Percentiles rank a stretch among this genome's conserved stretches.
phyloP scores from a whole-genome alignment of 2,113 vertebrate species.

The Thymallus thymallus region DNA sequence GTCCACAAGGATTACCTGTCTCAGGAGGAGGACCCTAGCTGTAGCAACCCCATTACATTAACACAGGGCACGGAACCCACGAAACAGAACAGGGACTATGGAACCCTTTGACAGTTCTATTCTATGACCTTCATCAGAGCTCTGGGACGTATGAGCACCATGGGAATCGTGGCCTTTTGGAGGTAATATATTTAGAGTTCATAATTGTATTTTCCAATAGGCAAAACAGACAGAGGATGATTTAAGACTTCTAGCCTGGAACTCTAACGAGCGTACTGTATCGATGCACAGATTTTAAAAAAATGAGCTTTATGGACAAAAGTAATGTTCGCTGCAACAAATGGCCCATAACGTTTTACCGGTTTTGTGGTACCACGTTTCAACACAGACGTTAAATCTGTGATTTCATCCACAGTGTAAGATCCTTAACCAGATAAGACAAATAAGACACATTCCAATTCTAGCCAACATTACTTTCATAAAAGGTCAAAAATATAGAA shows the following conservation, averaged over 20 bases:
- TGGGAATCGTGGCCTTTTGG: constrained; percentile 38
- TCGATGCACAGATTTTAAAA: not conserved
- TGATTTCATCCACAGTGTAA: not conserved
- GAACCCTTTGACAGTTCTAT: constrained; percentile 43
- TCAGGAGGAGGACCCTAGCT: too few relatives aligned
- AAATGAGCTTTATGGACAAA: not conserved
- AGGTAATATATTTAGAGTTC: constrained; percentile 56
- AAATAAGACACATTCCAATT: not conserved
- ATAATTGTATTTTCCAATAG: constrained; percentile 27
- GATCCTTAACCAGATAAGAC: not conserved
- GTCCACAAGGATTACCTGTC: too few relatives aligned
- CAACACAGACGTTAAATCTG: not conserved
- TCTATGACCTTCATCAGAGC: constrained; percentile 58
- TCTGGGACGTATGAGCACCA: constrained; percentile 26
- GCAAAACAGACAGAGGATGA: not conserved
- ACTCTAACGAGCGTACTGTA: not conserved
- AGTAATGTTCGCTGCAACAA: not conserved
- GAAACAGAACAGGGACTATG: constrained; percentile 6
- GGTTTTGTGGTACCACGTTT: not conserved
- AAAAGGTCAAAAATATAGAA: too few relatives aligned
- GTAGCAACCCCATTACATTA: too few relatives aligned
- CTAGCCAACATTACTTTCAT: too few relatives aligned
- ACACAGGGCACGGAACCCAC: too few relatives aligned
- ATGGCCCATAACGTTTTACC: not conserved
- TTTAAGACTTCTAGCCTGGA: constrained; percentile 14